Conservation (phyloP, 2,797 vertebrate species). For the Chaetodon trifasciatus region DNA sequence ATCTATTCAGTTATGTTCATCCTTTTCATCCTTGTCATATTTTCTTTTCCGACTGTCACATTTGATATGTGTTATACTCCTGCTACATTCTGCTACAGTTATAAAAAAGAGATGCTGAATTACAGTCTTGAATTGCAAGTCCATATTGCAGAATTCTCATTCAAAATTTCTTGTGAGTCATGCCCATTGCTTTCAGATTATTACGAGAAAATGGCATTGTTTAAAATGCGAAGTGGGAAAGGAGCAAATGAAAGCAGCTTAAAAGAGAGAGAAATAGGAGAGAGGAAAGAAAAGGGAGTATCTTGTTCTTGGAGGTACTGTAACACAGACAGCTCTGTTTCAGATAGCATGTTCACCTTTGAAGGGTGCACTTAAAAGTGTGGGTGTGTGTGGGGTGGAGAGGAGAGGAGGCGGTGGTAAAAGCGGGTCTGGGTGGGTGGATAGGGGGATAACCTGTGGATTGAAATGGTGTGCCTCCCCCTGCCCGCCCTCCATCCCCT, state of each 20-base stretch:
- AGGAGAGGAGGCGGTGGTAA: conserved; percentile 60
- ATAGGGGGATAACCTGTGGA: conserved; percentile 79
- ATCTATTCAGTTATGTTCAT: background rate
- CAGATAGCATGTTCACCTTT: conserved; percentile 85
- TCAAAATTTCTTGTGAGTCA: background rate
- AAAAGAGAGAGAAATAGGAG: conserved; percentile 33
- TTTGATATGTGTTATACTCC: background rate
- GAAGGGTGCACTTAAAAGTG: conserved; percentile 83
- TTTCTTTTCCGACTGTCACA: conserved; percentile 7
- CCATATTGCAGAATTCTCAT: background rate
- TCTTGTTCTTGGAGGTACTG: conserved; percentile 66
- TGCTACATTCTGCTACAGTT: background rate
- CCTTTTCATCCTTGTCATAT: background rate
- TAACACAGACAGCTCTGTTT: conserved; percentile 79
- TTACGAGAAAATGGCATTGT: background rate
- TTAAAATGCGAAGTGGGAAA: conserved; percentile 14
- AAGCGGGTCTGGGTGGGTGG: conserved; percentile 59
- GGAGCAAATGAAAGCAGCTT: conserved; percentile 16
- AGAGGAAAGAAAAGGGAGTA: conserved; percentile 31
- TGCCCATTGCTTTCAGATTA: background rate
- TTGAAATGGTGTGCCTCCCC: conserved; percentile 83
- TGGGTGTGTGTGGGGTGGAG: conserved; percentile 69
- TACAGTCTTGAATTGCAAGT: background rate
- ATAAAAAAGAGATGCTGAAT: background rate
- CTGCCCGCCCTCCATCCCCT: conserved; percentile 71